These are phyloP conservation scores for Psilopsiagon aurifrons DNA, from an alignment of 2,113 vertebrate species.

Conservation along the genomic window DNA sequence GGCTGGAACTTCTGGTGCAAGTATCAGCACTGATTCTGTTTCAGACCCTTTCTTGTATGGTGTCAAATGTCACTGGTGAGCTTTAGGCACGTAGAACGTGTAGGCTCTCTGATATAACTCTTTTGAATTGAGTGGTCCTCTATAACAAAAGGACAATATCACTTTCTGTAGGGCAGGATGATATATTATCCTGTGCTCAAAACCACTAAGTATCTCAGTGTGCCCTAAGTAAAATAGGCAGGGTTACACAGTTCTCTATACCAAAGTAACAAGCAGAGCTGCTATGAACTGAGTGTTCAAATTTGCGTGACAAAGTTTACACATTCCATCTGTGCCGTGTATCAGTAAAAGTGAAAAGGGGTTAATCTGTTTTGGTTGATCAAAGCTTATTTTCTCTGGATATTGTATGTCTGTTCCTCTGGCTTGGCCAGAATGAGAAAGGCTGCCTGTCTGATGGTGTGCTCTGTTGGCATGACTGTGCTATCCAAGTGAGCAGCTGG, in stretches of 20 bases:
- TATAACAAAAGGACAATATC: not conserved
- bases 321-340: not conserved
- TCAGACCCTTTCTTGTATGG: not conserved
- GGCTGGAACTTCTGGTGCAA: not conserved
- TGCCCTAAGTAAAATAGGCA: not conserved
- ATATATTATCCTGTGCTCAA: not conserved
- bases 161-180: not conserved
- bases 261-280: not conserved
- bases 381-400: not conserved
- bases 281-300: not conserved
- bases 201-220: not conserved
- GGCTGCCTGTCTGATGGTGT: not conserved
- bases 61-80: not conserved
- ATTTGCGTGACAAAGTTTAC: not conserved
- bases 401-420: not conserved
- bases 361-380: accelerated
- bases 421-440: not conserved
- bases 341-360: not conserved
- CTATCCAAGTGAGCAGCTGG: not conserved
- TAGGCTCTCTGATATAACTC: not conserved
- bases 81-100: accelerated
- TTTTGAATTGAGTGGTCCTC: not conserved
- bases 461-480: not conserved
- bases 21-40: not conserved
- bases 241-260: not conserved